Evolutionary conservation across 2,113 vertebrate species (phyloP), one percentile per base, ranked within the genome.

Genomic region (Uropsilus gracilis): DNA sequence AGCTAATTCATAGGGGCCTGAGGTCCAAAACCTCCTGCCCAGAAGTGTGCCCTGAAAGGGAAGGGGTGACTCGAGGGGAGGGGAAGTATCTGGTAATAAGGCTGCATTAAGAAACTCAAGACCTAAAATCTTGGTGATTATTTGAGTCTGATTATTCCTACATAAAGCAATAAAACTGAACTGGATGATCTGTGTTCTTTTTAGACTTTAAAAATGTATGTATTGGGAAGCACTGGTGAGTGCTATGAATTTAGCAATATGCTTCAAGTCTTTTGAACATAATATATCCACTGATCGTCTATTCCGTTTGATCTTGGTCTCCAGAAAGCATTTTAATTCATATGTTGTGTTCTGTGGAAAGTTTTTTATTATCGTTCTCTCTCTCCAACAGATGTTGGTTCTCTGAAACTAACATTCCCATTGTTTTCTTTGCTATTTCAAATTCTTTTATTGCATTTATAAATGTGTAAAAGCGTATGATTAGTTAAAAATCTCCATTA

Each of bases 401-500:
- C 55, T 84, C 91, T 91, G 59, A 72, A 72, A 83, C 7, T 20
- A 91, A 93, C 8, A 84, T 88, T 82, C 68, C 37, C n/a, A 59
- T 66, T 84, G 39, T 93, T 93, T 95, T 53, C 37, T 86, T 89
- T 61, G 30, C 57, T 76, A 50, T 81, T 94, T 80, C 69, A 46
- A 90, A 89, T 89, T 37, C 7, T 76, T 48, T 76, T 68, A 61
- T 64, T 78, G 28, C 72, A 57, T 59, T 66, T 42, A 0, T 82
- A 73, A 86, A 94, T 61, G 34, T 66, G 30, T 46, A 92, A 93
- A 37, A 95, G 69, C 28, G 50, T 83, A 71, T 42, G 26, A 14
- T 18, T 39, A 81, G 71, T 86, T 80, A 91, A 85, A 83, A 46
- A 17, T 84, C 90, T 94, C 92, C 81, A 37, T 68, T 81, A 93